Base-by-base conservation (phyloP, 1,140 invertebrate genomes). In the Atta texana region DNA sequence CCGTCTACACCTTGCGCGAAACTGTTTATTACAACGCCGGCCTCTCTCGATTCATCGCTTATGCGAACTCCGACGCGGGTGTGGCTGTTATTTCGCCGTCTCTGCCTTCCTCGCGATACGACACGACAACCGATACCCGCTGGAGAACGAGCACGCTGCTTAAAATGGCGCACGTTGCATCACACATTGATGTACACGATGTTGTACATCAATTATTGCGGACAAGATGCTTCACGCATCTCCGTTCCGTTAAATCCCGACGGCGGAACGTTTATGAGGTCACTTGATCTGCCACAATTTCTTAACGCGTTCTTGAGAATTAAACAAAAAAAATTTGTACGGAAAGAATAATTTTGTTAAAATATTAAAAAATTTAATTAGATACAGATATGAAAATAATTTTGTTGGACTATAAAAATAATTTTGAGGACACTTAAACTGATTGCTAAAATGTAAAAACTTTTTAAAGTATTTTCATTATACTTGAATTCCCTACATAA, bases 21-120 rank as follows among this genome's bases (percentile, higher is more conserved):
- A 39, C 18, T 82, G 55, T 82, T 82, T 82, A 74, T 69, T 82
- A 59, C 51, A 39, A 61, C 55, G 80, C 44, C 80, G 68, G 55
- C 55, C 53, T 49, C 80, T 82, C 80, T 82, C 80, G 69, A 82
- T 82, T 74, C 80, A 74, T 74, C 53, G 55, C 24, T 72, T 74
- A 74, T 82, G 68, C 80, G 80, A 82, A 28, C 66, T 2, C 34
- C 49, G 78, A 81, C 53, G 64, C 78, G 66, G 78, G 66, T 71
- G 78, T 72, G 78, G 78, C 78, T 55, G 51, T 57, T 16, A 18
- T 66, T 39, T 59, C n/a, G 68, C 39, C 68, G 39, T 61, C 57
- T 61, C 57, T 71, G 16, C 51, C 53, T 72, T 72, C 66, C 66
- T 81, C 51, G 66, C 66, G 66, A 81, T 81, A 72, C 51, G 68